Percentiles rank a stretch among this genome's conserved stretches.
phyloP scores from a whole-genome alignment of 1,140 invertebrate genomes.

The Manduca sexta region DNA sequence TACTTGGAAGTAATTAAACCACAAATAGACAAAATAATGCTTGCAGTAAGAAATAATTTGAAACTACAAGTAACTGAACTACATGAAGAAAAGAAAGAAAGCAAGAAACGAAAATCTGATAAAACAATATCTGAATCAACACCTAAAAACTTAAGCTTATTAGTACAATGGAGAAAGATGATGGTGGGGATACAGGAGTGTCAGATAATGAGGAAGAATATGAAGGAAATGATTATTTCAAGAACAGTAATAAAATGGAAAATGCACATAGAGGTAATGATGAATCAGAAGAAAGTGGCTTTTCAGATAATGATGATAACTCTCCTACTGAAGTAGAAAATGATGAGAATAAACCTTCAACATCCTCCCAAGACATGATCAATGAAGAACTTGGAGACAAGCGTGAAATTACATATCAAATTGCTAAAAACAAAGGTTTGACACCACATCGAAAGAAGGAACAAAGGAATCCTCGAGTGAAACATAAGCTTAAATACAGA shows the following conservation, averaged over 20 bases:
- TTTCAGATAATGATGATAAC: constrained; percentile 51
- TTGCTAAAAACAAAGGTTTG: constrained; percentile 95
- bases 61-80: constrained; percentile 46
- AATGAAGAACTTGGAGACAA: constrained; percentile 73
- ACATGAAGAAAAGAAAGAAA: constrained; percentile 28
- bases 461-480: constrained; percentile 93
- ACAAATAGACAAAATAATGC: constrained; percentile 77
- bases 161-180: constrained; percentile 56
- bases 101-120: constrained; percentile 46
- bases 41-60: constrained; percentile 68
- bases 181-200: constrained; percentile 56
- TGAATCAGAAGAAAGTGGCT: constrained; percentile 63
- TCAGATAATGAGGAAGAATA: constrained; percentile 55
- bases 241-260: constrained; percentile 34
- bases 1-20: constrained; percentile 78
- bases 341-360: constrained; percentile 45
- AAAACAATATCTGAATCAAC: constrained; percentile 42
- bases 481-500: constrained; percentile 91
- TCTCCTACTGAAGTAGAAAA: constrained; percentile 38
- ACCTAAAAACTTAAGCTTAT: constrained; percentile 63
- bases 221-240: constrained; percentile 59
- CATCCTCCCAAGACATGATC: constrained; percentile 35
- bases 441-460: constrained; percentile 93
- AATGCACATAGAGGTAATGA: constrained; percentile 35
- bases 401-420: constrained; percentile 92